Evolutionary conservation across 2,888 invertebrate species (phyloP), one percentile per base, ranked within the genome.

Genomic region (Elegia similella): DNA sequence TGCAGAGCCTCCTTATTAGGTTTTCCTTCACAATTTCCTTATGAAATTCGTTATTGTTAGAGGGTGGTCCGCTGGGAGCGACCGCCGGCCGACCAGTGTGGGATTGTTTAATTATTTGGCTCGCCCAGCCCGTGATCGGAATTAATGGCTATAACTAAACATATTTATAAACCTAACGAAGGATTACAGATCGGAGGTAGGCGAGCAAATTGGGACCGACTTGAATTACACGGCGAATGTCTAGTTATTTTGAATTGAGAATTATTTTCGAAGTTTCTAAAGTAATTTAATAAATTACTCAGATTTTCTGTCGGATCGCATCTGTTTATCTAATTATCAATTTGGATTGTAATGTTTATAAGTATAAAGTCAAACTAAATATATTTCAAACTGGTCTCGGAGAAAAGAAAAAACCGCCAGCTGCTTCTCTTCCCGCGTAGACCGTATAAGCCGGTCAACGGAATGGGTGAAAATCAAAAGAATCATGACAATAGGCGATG

Each of bases 41-140:
- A 80, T 78, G 76, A 78, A 82, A 79, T 83, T 76, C 71, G 76
- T 80, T 78, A 78, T 80, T 78, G 75, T 78, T 73, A 70, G 69
- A 65, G 72, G 72, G 66, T 63, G 68, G 75, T 72, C 82, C 82
- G 64, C 60, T 54, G 84, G 83, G 84, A 82, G 66, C 60, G 72
- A 69, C 73, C 72, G 74, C 71, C 73, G 75, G 71, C 73, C 75
- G 75, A 77, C 75, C 75, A 72, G 74, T 77, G 77, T 78, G 77
- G 86, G 81, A 81, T 84, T 87, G 88, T 89, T 87, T 87, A 87
- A 88, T 88, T 89, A 88, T 88, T 88, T 86, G 76, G 82, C 77
- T 79, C 75, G 76, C 76, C 70, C 75, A 72, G 70, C 63, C 72
- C 84, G 86, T 86, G 85, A 86, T 83, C 82, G 68, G 86, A 85